Conservation (phyloP, 2,797 vertebrate species). For the Catostomus latipinnis region DNA sequence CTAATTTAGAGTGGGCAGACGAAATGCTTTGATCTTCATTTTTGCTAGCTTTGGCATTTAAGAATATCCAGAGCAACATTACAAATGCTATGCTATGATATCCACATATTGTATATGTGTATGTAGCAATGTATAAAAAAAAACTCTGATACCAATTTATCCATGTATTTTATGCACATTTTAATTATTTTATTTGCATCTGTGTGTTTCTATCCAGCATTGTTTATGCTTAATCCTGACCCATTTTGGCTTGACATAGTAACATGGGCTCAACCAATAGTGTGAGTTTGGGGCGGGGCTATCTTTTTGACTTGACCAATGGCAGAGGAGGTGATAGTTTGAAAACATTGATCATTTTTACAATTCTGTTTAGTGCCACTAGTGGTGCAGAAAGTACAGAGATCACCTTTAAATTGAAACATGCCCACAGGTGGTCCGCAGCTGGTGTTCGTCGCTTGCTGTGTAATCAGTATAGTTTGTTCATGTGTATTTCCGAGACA, state of each 20-base stretch:
- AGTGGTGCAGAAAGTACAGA: constrained; percentile 1
- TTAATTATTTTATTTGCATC: too few relatives aligned
- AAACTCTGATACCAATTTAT: too few relatives aligned
- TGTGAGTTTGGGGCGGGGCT: neutral
- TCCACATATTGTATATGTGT: too few relatives aligned
- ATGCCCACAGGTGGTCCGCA: constrained; percentile 22
- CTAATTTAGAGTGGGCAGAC: too few relatives aligned
- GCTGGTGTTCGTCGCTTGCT: constrained; percentile 15
- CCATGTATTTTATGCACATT: too few relatives aligned
- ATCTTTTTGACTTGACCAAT: neutral
- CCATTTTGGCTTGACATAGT: neutral
- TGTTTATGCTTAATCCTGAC: neutral
- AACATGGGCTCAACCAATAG: neutral
- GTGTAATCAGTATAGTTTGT: constrained; percentile 18
- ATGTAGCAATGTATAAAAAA: too few relatives aligned
- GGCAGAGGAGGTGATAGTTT: too few relatives aligned
- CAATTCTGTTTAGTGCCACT: neutral
- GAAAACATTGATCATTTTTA: neutral
- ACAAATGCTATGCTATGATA: too few relatives aligned
- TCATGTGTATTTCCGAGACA: constrained; percentile 43
- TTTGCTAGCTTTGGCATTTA: too few relatives aligned
- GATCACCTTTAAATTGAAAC: constrained; percentile 3
- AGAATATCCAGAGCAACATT: too few relatives aligned
- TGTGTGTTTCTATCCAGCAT: too few relatives aligned
- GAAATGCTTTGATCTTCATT: too few relatives aligned